Base-by-base conservation (phyloP, 2,888 invertebrate species). In the Ochropleura plecta region DNA sequence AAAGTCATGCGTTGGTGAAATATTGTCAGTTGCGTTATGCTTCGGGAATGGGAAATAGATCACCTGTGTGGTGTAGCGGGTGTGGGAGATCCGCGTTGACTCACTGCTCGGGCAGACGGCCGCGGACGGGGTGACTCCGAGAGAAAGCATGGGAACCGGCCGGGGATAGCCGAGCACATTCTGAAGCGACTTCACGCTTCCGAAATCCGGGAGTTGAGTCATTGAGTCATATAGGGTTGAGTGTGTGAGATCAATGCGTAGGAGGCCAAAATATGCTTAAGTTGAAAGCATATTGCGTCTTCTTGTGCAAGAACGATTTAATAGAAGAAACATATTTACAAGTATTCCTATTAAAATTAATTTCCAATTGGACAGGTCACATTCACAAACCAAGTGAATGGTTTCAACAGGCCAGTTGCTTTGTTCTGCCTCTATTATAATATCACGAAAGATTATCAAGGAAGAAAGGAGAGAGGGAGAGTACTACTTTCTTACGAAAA, bases 51-150 rank as follows among this genome's bases (percentile, higher is more conserved):
- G 75, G 55, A 86, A 89, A 84, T 81, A 82, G 87, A 79, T 79
- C 84, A 78, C 74, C 69, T 76, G 74, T 73, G 53, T 10, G 40
- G 51, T 73, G 68, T n/a, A 6, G 12, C 70, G 64, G 30, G 30
- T 71, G 84, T 77, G 89, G 84, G 87, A 88, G 88, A 87, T 88
- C 89, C 89, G 88, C 70, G 64, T 87, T 83, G 88, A 74, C 64
- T 55, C 42, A 77, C 64, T 14, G 40, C 18, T 65, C 70, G 8
- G 53, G 30, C 66, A 69, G 83, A 62, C 72, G 42, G 48, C 9
- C n/a, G 16, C 14, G 49, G 44, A 44, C n/a, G 46, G 46, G 57
- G 42, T 46, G 55, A 63, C 59, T 73, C 60, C 69, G 9, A 14
- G 79, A 49, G 79, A 79, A 53, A 81, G 70, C 60, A 42, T 74